Evolutionary conservation across 2,888 invertebrate species (phyloP), one percentile per base, ranked within the genome.

Genomic region (Coenonympha arcania): DNA sequence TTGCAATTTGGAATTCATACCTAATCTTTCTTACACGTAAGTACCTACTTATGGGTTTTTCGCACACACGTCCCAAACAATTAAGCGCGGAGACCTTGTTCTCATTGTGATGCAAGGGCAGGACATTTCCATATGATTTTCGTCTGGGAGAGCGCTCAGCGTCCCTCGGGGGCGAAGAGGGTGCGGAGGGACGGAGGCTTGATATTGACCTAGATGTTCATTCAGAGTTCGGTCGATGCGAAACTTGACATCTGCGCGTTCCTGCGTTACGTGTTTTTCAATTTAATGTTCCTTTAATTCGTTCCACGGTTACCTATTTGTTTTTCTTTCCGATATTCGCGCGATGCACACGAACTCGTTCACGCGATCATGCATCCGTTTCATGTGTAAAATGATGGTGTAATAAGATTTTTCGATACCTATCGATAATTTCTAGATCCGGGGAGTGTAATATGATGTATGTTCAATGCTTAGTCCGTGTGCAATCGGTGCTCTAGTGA

Each of bases 201-300:
- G 86, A 84, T 86, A 85, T 86, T 86, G 86, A 86, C 86, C 86
- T 85, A 86, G 76, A 81, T 86, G 83, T 83, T 85, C 86, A 85
- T 85, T 85, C 82, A 85, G 80, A 78, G 83, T 79, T 84, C 85
- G 86, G 86, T 85, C 86, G 86, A 86, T 86, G 86, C 79, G 83
- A 83, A 79, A 81, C 83, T 82, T 83, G 79, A 84, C 85, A 83
- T 84, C 85, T 84, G 85, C 85, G 86, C 86, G 83, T 70, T 80
- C 74, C 83, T 79, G 79, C 82, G 82, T 81, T 80, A 77, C 72
- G 65, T 76, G 73, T 77, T 79, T 81, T 76, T 69, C 72, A 72
- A 76, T 76, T 74, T 76, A 71, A 73, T 73, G 71, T 73, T 66
- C 68, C 65, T 68, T 73, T 64, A 73, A 70, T 66, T 66, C 61